Percentiles rank a stretch among this genome's conserved stretches.
Conservation (phyloP, 1,140 invertebrate species). For the Amyelois transitella region DNA sequence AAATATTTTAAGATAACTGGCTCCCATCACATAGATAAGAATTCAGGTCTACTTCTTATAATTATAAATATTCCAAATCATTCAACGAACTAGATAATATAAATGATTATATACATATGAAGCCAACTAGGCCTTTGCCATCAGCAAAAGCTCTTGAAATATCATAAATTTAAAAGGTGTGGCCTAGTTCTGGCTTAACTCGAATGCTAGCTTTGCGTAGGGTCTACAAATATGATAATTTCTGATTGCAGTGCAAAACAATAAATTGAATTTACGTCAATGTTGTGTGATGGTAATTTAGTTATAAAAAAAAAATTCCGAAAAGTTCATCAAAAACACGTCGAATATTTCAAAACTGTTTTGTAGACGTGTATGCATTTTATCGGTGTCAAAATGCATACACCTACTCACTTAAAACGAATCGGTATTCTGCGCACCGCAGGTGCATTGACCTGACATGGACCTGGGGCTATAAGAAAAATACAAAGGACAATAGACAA, state of each 20-base stretch:
- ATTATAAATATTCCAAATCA: no score
- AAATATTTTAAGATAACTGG: no score
- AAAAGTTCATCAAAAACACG: neutral
- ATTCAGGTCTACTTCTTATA: no score
- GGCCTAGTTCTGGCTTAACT: no score
- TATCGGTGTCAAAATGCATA: constrained; percentile 26
- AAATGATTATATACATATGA: no score
- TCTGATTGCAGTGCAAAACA: neutral
- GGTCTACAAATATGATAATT: no score
- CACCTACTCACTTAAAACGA: constrained; percentile 13
- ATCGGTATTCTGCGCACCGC: constrained; percentile 14
- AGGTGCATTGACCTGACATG: constrained; percentile 24
- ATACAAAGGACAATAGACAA: neutral
- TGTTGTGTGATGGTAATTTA: neutral
- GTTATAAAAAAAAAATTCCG: neutral
- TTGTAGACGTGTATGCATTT: constrained; percentile 13
- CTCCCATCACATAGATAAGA: no score
- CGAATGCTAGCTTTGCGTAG: neutral
- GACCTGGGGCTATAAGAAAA: neutral
- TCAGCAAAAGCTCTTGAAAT: no score
- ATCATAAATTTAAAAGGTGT: no score
- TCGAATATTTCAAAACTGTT: neutral
- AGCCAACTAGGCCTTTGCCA: no score
- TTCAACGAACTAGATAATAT: no score
- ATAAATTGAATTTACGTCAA: neutral